Conservation (phyloP, 2,797 vertebrate species). For the Odontamblyopus lacepedii region DNA sequence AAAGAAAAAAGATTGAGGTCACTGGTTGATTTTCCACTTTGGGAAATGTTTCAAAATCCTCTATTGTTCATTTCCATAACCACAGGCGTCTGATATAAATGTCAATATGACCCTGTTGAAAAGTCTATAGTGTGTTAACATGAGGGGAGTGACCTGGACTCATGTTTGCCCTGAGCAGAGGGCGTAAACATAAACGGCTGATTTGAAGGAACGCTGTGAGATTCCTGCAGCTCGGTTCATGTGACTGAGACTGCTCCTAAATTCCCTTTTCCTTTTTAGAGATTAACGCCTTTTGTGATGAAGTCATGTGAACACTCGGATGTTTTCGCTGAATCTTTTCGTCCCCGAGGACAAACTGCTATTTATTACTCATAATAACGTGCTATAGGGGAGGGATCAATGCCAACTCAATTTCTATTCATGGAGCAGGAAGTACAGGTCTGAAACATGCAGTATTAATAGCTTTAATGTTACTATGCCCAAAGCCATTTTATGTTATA, state of each 20-base stretch:
- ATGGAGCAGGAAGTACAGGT: neutral
- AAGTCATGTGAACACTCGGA: neutral
- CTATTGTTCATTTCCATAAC: neutral
- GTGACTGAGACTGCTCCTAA: neutral
- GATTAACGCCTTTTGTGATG: neutral
- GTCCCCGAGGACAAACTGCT: neutral
- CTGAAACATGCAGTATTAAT: neutral
- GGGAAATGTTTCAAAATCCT: neutral
- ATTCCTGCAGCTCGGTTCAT: neutral
- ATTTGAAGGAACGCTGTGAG: constrained; percentile 3
- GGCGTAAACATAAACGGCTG: neutral
- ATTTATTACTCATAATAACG: neutral
- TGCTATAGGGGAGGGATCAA: neutral
- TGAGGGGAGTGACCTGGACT: neutral
- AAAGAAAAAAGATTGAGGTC: neutral
- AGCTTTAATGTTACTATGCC: too few species aligned
- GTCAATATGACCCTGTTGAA: neutral
- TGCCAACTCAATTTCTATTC: neutral
- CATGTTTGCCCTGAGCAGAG: neutral
- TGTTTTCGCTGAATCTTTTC: neutral
- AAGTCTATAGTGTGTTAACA: neutral
- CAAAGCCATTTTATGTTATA: too few species aligned
- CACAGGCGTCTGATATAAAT: too few species aligned
- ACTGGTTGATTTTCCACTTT: neutral
- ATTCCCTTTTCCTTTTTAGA: too few species aligned